These are phyloP conservation scores for Anarhynchus alexandrinus DNA, from an alignment of 2,113 vertebrate genomes.

Conservation along the genomic window DNA sequence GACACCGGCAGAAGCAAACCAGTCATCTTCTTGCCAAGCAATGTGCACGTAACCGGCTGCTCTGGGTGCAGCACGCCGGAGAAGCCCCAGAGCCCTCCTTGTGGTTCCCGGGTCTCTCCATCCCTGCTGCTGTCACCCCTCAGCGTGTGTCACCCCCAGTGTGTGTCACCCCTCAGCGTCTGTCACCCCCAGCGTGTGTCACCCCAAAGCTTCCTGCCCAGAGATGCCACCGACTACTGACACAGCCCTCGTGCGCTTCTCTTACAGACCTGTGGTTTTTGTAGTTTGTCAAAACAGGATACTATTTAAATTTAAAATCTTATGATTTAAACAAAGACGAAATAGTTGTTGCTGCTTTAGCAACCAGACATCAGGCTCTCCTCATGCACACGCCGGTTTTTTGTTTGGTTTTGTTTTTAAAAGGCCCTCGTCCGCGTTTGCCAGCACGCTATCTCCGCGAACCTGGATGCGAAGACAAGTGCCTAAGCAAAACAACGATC, in stretches of 20 bases:
- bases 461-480: conserved; percentile 68
- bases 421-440: conserved; percentile 45
- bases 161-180: conserved; percentile 47
- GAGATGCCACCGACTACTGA: conserved; percentile 64
- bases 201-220: conserved; percentile 79
- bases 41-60: neutral
- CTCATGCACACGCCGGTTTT: conserved; percentile 61
- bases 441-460: conserved; percentile 74
- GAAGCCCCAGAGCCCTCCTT: neutral
- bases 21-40: neutral
- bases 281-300: conserved; percentile 89
- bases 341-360: conserved; percentile 64
- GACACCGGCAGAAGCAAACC: neutral
- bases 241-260: conserved; percentile 54
- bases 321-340: conserved; percentile 59
- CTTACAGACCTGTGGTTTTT: conserved; percentile 82
- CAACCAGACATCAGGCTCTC: conserved; percentile 46
- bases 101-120: neutral
- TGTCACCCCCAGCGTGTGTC: neutral
- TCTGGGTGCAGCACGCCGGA: neutral
- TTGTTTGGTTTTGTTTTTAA: neutral
- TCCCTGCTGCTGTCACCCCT: neutral
- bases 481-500: conserved; percentile 70
- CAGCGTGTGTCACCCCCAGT: neutral
- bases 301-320: conserved; percentile 75